phyloP scores from a whole-genome alignment of 2,888 invertebrate genomes.

The Dicyrtomina minuta region DNA sequence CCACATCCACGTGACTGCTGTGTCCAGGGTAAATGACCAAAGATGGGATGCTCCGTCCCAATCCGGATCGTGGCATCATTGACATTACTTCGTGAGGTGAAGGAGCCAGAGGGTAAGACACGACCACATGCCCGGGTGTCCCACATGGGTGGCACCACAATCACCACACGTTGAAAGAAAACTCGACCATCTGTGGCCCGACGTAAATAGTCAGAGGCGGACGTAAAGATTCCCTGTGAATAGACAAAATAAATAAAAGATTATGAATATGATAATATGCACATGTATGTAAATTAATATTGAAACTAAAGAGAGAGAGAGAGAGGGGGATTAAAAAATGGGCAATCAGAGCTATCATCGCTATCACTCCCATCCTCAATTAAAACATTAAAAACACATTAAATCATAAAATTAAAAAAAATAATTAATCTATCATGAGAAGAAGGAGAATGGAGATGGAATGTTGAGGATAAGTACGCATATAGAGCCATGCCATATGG shows the following conservation, averaged over 20 bases:
- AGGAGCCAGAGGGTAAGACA: slow-evolving; percentile 55
- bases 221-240: slow-evolving; percentile 62
- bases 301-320: too few species aligned
- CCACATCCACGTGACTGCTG: slow-evolving; percentile 66
- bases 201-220: slow-evolving; percentile 63
- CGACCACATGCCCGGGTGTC: slow-evolving; percentile 53
- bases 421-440: too few species aligned
- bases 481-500: too few species aligned
- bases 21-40: slow-evolving; percentile 62
- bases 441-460: too few species aligned
- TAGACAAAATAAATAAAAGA: slow-evolving; percentile 47
- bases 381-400: too few species aligned
- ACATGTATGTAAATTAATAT: too few species aligned
- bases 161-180: slow-evolving; percentile 63
- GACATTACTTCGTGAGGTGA: slow-evolving; percentile 59
- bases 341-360: too few species aligned
- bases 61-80: slow-evolving; percentile 61
- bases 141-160: slow-evolving; percentile 66
- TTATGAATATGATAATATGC: slow-evolving; percentile 18
- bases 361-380: too few species aligned
- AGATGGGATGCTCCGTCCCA: slow-evolving; percentile 61
- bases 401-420: too few species aligned
- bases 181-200: slow-evolving; percentile 63
- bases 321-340: too few species aligned
- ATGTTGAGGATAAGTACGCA: too few species aligned